Evolutionary conservation across 2,113 vertebrate species (phyloP), one percentile per base, ranked within the genome.

Genomic region (Copsychus sechellarum): DNA sequence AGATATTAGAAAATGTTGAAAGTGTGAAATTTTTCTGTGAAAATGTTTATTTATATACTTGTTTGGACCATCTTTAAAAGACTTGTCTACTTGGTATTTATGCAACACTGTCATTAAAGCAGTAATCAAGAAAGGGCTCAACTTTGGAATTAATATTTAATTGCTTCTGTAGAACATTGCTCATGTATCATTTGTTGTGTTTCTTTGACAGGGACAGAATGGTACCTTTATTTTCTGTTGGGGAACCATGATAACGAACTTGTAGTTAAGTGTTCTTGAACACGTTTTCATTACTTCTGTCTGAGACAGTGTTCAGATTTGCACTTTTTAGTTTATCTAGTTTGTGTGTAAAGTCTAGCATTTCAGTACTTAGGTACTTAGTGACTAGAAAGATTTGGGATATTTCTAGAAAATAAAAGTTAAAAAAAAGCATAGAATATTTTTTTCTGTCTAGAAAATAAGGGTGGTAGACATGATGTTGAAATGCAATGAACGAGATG

Each of bases 101-200:
- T 93, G 38, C 70, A 87, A 56, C 20, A 42, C 45, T 81, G 18
- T 91, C 89, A 93, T 86, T 96, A 91, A 96, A 93, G 71, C 88
- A 90, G 71, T 95, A 90, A 96, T 95, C 94, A 96, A 96, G 96
- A 92, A 91, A 87, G 50, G 72, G 82, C 82, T 96, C 84, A 95
- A 90, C 67, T 92, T 79, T 71, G 36, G 47, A 70, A 95, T 96
- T 77, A 96, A 96, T 94, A 88, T 93, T 95, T 96, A 94, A 96
- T 93, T 95, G 54, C 36, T 87, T 78, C 82, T 83, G 62, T 83
- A 92, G 94, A 92, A 83, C 64, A 53, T 80, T 78, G 64, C 74
- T 96, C 81, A 83, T 0, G 0, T 95, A 67, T 95, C 90, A 36
- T 73, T 93, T 78, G 81, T 58, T 91, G 58, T 33, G 16, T 80